A percentile compares a stretch with the other conserved stretches of the same genome.
Conservation (phyloP, 1,140 invertebrate species). For the Camponotus pennsylvanicus region DNA sequence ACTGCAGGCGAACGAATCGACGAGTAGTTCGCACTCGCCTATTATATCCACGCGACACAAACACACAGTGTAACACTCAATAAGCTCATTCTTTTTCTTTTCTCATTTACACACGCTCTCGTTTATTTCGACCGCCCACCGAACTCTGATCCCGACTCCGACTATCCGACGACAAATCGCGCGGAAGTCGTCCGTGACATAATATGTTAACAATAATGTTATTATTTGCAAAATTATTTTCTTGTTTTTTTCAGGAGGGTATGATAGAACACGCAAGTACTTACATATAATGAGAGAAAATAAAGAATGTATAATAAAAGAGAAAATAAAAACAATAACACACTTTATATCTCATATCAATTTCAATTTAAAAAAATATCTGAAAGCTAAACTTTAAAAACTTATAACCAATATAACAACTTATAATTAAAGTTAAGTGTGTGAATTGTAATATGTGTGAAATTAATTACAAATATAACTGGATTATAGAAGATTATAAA, state of each 20-base stretch:
- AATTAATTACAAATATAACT: conserved; percentile 11
- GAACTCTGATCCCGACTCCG: too few relatives aligned
- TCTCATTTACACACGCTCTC: too few relatives aligned
- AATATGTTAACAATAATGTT: background rate
- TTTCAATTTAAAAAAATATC: background rate
- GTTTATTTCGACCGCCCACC: too few relatives aligned
- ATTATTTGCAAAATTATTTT: background rate
- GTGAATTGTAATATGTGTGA: background rate
- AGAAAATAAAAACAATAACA: conserved; percentile 11
- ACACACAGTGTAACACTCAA: too few relatives aligned
- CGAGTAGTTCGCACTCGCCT: too few relatives aligned
- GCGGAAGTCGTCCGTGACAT: too few relatives aligned
- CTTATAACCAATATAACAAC: background rate
- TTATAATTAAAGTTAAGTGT: conserved; percentile 27
- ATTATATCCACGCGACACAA: too few relatives aligned
- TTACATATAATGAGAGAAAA: background rate
- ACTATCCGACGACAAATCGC: too few relatives aligned
- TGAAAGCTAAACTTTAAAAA: conserved; percentile 18
- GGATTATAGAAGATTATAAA: background rate
- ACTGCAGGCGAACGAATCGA: too few relatives aligned
- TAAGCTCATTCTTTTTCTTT: too few relatives aligned
- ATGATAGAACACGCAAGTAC: conserved; percentile 13
- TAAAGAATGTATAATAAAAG: too few relatives aligned
- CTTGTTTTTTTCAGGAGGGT: conserved; percentile 37
- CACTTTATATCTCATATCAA: background rate